Evolutionary conservation across 2,113 vertebrate genomes (phyloP), one percentile per base, ranked within the genome.

Genomic region (Agapornis roseicollis): DNA sequence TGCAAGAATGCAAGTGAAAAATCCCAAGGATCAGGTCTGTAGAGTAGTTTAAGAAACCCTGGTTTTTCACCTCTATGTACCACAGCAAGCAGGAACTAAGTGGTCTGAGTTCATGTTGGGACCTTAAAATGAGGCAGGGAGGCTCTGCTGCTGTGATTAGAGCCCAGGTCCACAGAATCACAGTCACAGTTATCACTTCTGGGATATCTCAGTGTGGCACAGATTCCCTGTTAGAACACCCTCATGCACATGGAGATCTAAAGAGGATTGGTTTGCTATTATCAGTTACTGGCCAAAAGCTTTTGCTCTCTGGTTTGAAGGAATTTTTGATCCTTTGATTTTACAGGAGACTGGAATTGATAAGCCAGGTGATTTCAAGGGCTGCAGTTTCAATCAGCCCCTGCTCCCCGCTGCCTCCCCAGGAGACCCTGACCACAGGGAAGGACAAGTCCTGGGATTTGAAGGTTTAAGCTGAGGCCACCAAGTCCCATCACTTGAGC

Each of bases 311-410:
- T 89, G 63, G 47, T 94, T 93, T 92, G 92, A 87, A 95, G 78
- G 83, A 69, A 61, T 93, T 94, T 89, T 92, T 97, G 86, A 96
- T 95, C 95, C 86, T 90, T 92, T 92, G 88, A 97, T 97, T 96
- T 97, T 97, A 94, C 96, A 97, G 96, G 83, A 95, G 96, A 96
- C 92, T 97, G 96, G 49, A 63, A 96, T 89, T 85, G 93, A 63
- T 97, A 97, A 97, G 90, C 96, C 17, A 0, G 46, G 88, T 93
- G 92, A 96, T 97, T 96, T 97, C 90, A 96, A 95, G 80, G 86
- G 80, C 77, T 94, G 83, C 78, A 66, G 86, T 92, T 96, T 97
- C 96, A 96, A 96, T 97, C 92, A 96, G 65, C 49, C 0, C 8
- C 53, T 35, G 8, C 66, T 82, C 58, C 69, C 47, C 1, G 6